A percentile compares a stretch with the other conserved stretches of the same genome.
Evolutionary conservation across 2,113 vertebrate species (phyloP).

Genomic region (Ptychochromis oligacanthus): DNA sequence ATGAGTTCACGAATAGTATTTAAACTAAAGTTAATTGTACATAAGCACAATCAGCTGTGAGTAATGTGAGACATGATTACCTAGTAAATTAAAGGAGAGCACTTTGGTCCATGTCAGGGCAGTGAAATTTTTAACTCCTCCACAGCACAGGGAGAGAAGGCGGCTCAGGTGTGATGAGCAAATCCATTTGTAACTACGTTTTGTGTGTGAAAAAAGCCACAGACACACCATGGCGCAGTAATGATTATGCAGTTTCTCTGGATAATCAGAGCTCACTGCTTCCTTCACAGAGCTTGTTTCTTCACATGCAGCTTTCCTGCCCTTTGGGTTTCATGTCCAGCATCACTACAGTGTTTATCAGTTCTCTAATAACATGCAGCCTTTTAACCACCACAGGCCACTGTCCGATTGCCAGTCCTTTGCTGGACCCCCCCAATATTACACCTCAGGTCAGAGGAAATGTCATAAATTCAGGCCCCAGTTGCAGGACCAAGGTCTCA

Average conservation of each 20-base stretch:
- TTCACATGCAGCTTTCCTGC: not conserved
- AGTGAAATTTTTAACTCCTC: constrained; percentile 5
- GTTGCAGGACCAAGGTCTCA: constrained; percentile 81
- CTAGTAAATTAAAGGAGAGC: constrained; percentile 48
- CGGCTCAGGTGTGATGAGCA: no score
- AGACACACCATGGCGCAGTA: not conserved
- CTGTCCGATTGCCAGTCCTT: constrained; percentile 77
- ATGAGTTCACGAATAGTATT: constrained; percentile 70
- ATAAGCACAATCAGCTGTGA: constrained; percentile 76
- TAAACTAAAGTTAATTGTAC: constrained; percentile 74
- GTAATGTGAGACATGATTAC: constrained; percentile 42
- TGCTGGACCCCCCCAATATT: constrained; percentile 82
- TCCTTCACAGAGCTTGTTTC: not conserved
- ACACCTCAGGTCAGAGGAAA: constrained; percentile 84
- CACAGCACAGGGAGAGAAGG: not conserved
- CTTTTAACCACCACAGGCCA: constrained; percentile 61
- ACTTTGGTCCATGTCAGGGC: constrained; percentile 15
- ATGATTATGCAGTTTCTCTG: not conserved
- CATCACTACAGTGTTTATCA: constrained; percentile 62
- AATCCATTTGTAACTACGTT: no score
- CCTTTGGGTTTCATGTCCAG: constrained; percentile 42
- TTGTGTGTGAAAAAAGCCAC: not conserved
- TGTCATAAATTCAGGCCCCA: constrained; percentile 86
- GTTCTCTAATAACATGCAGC: constrained; percentile 53
- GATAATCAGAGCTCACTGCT: not conserved